Percentiles rank a stretch among this genome's conserved stretches.
Evolutionary conservation across 1,140 invertebrate species (phyloP).

Genomic region (Triops longicaudatus): DNA sequence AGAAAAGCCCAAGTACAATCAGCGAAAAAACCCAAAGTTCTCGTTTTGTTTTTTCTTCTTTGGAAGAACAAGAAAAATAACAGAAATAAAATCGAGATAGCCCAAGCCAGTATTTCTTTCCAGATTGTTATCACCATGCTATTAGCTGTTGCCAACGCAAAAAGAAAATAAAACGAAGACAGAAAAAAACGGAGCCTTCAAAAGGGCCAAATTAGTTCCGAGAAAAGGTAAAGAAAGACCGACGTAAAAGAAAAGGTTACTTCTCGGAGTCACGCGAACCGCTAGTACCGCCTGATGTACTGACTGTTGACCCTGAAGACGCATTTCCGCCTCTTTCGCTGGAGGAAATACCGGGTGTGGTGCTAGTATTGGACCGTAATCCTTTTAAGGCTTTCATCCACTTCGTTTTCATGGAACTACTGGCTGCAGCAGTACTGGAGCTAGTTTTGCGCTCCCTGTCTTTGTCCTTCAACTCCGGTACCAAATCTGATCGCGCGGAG

Average conservation of each 20-base stretch:
- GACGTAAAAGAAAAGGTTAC: not conserved
- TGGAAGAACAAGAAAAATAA: too few relatives aligned
- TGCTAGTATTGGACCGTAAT: constrained; percentile 44
- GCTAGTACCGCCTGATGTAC: not conserved
- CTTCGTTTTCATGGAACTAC: constrained; percentile 84
- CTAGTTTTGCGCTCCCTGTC: constrained; percentile 72
- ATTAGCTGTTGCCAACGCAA: constrained; percentile 46
- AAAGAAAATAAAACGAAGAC: constrained; percentile 48
- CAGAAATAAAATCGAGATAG: not conserved
- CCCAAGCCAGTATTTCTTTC: constrained; percentile 49
- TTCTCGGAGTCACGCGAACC: not conserved
- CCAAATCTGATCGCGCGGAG: not conserved
- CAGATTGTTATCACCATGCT: constrained; percentile 50
- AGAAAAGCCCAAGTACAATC: not conserved
- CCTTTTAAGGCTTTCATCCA: constrained; percentile 97
- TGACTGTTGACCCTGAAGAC: not conserved
- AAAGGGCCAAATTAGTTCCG: not conserved
- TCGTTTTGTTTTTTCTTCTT: too few relatives aligned
- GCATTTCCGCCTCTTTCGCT: constrained; percentile 47
- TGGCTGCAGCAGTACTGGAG: constrained; percentile 57
- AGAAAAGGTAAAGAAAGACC: not conserved
- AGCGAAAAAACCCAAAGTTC: not conserved
- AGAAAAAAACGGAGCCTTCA: not conserved
- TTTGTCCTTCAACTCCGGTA: not conserved
- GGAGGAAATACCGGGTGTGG: constrained; percentile 36